Conservation (phyloP, 53 echinoderm and acorn worm species). For the Paracentrotus lividus region DNA sequence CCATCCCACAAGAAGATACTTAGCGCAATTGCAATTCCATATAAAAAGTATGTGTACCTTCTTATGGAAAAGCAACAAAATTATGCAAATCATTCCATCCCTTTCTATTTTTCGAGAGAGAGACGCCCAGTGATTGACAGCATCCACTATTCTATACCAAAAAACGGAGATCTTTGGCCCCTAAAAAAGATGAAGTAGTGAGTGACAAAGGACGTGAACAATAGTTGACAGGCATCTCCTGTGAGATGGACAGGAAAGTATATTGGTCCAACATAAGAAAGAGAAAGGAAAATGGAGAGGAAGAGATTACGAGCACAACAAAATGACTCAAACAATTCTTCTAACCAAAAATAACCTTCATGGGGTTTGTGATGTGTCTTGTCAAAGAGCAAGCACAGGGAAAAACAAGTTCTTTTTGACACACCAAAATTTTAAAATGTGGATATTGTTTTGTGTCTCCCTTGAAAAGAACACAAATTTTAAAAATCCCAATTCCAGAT, state of each 20-base stretch:
- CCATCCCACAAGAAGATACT: too few relatives aligned
- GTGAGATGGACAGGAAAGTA: background rate
- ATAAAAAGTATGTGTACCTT: background rate
- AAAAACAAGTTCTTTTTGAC: background rate
- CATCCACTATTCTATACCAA: background rate
- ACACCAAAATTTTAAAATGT: background rate
- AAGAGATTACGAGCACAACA: conserved; percentile 32
- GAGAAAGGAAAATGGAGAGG: background rate
- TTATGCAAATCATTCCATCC: background rate
- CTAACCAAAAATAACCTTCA: background rate
- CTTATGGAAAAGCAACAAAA: too few relatives aligned
- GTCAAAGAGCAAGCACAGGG: background rate
- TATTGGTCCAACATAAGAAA: background rate
- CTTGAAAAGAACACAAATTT: too few relatives aligned
- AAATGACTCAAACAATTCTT: conserved; percentile 17
- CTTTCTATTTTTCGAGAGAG: background rate
- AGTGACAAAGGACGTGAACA: background rate
- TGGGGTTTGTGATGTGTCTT: background rate
- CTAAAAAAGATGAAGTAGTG: background rate
- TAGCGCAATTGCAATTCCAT: background rate
- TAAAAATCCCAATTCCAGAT: too few relatives aligned
- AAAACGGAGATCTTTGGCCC: background rate
- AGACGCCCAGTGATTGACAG: background rate
- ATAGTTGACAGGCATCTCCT: background rate
- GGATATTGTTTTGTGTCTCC: background rate